Percentiles rank a stretch among this genome's conserved stretches.
These are phyloP conservation scores for Caenorhabditis virilis DNA, from an alignment of 2,888 invertebrate species.

Conservation along the genomic window DNA sequence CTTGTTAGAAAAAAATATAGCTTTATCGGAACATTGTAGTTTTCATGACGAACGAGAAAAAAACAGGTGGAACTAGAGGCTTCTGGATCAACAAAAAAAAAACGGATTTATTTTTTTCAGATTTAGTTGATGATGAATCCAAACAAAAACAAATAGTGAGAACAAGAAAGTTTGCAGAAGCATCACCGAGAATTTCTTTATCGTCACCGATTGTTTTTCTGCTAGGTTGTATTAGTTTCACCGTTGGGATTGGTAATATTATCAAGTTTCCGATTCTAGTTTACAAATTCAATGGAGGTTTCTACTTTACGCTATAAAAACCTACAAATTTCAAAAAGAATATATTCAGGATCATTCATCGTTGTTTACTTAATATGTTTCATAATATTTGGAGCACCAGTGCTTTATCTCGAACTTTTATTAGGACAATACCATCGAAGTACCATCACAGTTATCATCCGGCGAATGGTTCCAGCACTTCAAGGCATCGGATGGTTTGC, in stretches of 20 bases:
- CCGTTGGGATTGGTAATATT: not conserved
- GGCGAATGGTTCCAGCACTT: not conserved
- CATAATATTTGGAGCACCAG: not conserved
- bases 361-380: not conserved
- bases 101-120: no score
- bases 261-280: not conserved
- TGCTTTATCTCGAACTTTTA: not conserved
- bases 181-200: no score
- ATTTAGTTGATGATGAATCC: no score
- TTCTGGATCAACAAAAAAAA: no score
- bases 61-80: no score
- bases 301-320: not conserved
- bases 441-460: not conserved
- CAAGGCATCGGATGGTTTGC: not conserved
- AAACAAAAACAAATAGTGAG: no score
- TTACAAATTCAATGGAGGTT: not conserved
- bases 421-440: conserved; percentile 1
- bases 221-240: no score
- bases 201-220: no score
- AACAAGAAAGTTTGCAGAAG: no score
- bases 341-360: not conserved
- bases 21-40: no score
- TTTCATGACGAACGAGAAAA: no score
- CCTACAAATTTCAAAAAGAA: not conserved
- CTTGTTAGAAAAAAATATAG: no score